Evolutionary conservation across 2,113 vertebrate species (phyloP), one percentile per base, ranked within the genome.

Genomic region (Laterallus jamaicensis): DNA sequence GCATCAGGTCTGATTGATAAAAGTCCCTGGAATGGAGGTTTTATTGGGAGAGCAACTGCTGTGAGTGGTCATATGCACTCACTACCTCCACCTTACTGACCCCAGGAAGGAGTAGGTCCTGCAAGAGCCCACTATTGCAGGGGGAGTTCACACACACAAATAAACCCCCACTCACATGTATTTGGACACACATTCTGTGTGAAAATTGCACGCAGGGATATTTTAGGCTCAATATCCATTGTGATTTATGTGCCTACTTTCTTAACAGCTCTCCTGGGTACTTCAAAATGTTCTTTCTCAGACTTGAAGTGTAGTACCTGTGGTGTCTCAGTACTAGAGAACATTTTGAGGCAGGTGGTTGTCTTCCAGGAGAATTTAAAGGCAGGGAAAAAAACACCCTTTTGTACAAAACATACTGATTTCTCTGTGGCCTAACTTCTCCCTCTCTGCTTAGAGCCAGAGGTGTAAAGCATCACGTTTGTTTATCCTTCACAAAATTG

Each of bases 371-470:
- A 64, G 22, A 88, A 68, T 66, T 60, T 82, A 62, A 80, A 91
- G 37, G 58, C 0, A n/a, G 2, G 5, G 7, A 9, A 39, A 77
- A 49, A 39, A 59, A 14, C 0, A 0, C 32, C n/a, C n/a, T 68
- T 50, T 50, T 26, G 9, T 67, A 37, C 32, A 49, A 93, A 88
- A 35, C 29, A 9, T 18, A 39, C 32, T 32, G 47, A 31, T 69
- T 90, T 76, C 20, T 86, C 15, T 69, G 24, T 28, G 24, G 40
- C 18, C 42, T 82, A 32, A 21, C 2, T 4, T 69, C 15, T 5
- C 13, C 25, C 25, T 92, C 35, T 63, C 49, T 54, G 54, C 29
- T 92, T 82, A 73, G 25, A 76, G 54, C 24, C 62, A 21, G 13
- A 64, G 8, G 12, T 66, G 28, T 60, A 54, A 71, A 64, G 32